Base-by-base conservation (phyloP, 2,888 invertebrate genomes). In the Andrena chrysosceles region DNA sequence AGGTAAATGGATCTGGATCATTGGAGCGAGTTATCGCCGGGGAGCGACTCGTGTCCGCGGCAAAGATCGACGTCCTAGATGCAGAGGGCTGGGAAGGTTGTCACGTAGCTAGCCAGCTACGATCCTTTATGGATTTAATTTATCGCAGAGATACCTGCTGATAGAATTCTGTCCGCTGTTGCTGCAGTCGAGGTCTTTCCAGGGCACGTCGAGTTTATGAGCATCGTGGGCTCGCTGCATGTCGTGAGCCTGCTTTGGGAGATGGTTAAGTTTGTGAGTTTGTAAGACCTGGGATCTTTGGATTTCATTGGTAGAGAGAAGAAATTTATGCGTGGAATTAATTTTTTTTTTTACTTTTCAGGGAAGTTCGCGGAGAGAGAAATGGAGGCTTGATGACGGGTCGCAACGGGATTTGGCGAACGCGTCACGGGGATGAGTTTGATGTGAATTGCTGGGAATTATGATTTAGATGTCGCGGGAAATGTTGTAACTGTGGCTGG, bases 1-100 rank as follows among this genome's bases (percentile, higher is more conserved):
- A 86, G 90, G 91, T 89, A 89, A 91, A 90, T 87, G 81, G 88
- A 91, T 89, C 88, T 91, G 84, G 91, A 89, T 83, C 89, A 87
- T 83, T 84, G 85, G 85, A 80, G 66, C 81, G 77, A 80, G 54
- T 20, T 73, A 62, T 60, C 48, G 33, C 71, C 10, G 52, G 33
- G 56, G 26, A 70, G 31, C 56, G 49, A 42, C 81, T 29, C 69
- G 52, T 59, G 69, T 16, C 31, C 29, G 10, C 26, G 16, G 54
- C 59, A 7, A 20, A 31, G n/a, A 66, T 64, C 62, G 16, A 60
- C 42, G 80, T 66, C 52, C 80, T 71, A 80, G 80, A 66, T 80
- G 70, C 35, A 6, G 56, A 54, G 74, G 74, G 77, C 48, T 26
- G 29, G 62, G 63, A 60, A 70, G 59, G 59, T 69, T 70, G 71